These are phyloP conservation scores for Hoplodrina blanda DNA, from an alignment of 2,888 invertebrate species.

Conservation along the genomic window DNA sequence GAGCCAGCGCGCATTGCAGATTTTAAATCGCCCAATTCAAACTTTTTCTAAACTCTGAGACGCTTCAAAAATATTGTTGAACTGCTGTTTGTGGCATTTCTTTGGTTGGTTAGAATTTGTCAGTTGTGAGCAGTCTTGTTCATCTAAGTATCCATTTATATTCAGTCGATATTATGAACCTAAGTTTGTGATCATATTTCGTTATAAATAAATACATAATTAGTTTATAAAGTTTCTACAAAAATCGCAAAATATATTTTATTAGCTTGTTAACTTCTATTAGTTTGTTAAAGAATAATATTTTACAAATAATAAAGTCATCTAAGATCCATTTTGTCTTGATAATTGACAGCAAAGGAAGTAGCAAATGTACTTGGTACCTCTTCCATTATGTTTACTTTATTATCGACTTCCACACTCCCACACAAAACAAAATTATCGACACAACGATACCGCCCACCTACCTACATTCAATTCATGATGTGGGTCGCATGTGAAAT, in stretches of 20 bases:
- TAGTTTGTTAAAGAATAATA: background rate
- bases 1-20: conserved; percentile 58
- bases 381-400: conserved; percentile 16
- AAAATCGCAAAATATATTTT: background rate
- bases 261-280: background rate
- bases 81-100: conserved; percentile 40
- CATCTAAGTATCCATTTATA: conserved; percentile 3
- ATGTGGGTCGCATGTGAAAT: conserved; percentile 67
- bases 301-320: too few relatives aligned
- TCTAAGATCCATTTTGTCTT: background rate
- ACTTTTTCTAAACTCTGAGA: conserved; percentile 48
- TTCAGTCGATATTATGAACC: background rate
- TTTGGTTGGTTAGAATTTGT: conserved; percentile 27
- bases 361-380: conserved; percentile 5
- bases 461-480: conserved; percentile 57
- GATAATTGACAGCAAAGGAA: conserved; percentile 17
- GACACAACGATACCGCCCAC: conserved; percentile 36
- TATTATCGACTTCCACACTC: conserved; percentile 37
- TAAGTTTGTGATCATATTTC: background rate
- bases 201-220: background rate
- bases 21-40: conserved; percentile 56
- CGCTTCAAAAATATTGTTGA: conserved; percentile 36
- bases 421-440: conserved; percentile 46
- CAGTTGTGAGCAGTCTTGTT: conserved; percentile 3
- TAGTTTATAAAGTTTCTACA: background rate